These are phyloP conservation scores for Hemicentrotus pulcherrimus DNA, from an alignment of 35 echinoderm and acorn worm species.

Conservation along the genomic window DNA sequence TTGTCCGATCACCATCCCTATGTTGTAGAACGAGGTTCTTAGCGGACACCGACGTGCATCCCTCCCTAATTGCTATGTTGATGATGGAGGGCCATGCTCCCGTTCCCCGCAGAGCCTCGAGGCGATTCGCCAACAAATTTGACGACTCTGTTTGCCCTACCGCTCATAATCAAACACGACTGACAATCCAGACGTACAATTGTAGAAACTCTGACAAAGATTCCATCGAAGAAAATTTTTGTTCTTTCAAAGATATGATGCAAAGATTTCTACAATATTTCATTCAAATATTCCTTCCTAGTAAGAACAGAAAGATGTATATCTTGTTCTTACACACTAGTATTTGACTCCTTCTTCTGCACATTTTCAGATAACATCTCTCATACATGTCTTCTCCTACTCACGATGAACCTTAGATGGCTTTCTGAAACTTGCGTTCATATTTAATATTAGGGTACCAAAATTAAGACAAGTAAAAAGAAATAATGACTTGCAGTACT, in stretches of 20 bases:
- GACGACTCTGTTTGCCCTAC: constrained; percentile 33
- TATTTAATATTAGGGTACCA: no score
- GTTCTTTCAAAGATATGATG: not conserved
- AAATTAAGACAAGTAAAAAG: no score
- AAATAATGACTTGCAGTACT: no score
- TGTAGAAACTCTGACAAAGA: not conserved
- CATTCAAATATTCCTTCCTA: not conserved
- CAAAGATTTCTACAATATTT: not conserved
- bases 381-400: not conserved
- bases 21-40: not conserved
- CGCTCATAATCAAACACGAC: constrained; percentile 38
- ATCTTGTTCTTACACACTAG: not conserved
- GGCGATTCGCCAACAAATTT: constrained; percentile 19
- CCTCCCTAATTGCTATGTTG: constrained; percentile 43
- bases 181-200: constrained; percentile 24
- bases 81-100: constrained; percentile 40
- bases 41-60: not conserved
- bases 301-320: not conserved
- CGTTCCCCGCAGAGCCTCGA: not conserved
- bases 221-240: not conserved
- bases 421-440: no score
- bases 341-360: not conserved
- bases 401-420: no score
- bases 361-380: not conserved
- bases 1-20: not conserved